Evolutionary conservation across 2,888 invertebrate genomes (phyloP), one percentile per base, ranked within the genome.

Genomic region (Tetranychus piercei): DNA sequence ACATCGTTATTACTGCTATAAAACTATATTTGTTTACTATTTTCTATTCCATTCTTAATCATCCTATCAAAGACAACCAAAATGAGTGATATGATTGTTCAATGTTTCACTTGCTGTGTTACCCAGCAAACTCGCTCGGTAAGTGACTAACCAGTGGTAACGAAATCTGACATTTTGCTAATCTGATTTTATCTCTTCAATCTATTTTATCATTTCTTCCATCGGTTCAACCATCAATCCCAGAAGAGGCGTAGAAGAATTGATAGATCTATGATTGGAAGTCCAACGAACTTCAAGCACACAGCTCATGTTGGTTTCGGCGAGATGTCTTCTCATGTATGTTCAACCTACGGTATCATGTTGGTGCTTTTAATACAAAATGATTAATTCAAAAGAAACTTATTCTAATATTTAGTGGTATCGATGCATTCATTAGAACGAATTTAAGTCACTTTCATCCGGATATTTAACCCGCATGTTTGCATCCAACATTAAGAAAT

Each of bases 241-340:
- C n/a, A 74, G 69, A 74, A 66, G 65, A 20, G 66, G 73, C 78
- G 83, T 72, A 80, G 82, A 75, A 80, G 84, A 76, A 85, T 87
- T 79, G 87, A 85, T 80, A 88, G 94, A 78, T 91, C 92, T 77
- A 95, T 94, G 94, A 96, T 96, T 81, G 91, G 95, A 64, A 88
- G 88, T 79, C 96, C 96, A 18, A 94, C 92, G 79, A 92, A 96
- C 85, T 96, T 96, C 83, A 89, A 91, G 81, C 96, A 96, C 83
- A 94, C 94, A 69, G 91, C 90, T 5, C 91, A 92, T 82, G 89
- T 92, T 81, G 91, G 95, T 43, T 92, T 93, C 23, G 89, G 90
- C 74, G 94, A 95, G 83, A 88, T 92, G 77, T 90, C 91, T 89
- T 79, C 79, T 72, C 77, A 78, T 66, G 78, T 78, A 69, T 78